Conservation (phyloP, 2,888 invertebrate species). For the Deilephila elpenor region DNA sequence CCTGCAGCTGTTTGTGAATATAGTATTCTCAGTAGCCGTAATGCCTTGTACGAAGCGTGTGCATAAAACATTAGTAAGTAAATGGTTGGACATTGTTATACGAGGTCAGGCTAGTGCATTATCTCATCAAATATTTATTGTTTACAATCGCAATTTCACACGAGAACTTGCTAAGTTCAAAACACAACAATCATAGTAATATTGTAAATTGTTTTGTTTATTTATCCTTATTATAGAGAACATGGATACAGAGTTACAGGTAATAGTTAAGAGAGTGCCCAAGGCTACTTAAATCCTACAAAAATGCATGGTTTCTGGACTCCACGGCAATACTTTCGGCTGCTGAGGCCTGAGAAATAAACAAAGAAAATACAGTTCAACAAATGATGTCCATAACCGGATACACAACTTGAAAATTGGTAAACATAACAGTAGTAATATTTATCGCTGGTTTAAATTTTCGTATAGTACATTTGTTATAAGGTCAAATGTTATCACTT, state of each 20-base stretch:
- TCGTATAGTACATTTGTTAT: no score
- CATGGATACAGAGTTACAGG: no score
- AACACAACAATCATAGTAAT: not conserved
- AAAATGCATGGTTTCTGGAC: no score
- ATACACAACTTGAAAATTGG: not conserved
- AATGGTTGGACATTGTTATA: constrained; percentile 19
- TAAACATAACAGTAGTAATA: not conserved
- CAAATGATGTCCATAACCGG: not conserved
- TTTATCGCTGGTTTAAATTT: not conserved
- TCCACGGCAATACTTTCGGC: no score
- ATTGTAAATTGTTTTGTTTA: no score
- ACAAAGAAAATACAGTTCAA: not conserved
- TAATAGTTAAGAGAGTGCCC: no score
- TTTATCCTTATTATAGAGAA: no score
- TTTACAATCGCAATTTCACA: constrained; percentile 16
- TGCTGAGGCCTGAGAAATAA: not conserved
- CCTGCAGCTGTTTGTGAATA: not conserved
- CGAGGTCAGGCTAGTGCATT: constrained; percentile 22
- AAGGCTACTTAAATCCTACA: no score
- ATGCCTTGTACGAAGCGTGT: not conserved
- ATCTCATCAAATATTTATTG: constrained; percentile 26
- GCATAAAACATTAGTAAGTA: constrained; percentile 15
- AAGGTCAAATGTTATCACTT: no score
- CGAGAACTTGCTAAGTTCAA: constrained; percentile 1
- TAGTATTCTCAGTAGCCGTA: not conserved